Conservation (phyloP, 2,797 vertebrate genomes). For the Crocidura indochinensis region DNA sequence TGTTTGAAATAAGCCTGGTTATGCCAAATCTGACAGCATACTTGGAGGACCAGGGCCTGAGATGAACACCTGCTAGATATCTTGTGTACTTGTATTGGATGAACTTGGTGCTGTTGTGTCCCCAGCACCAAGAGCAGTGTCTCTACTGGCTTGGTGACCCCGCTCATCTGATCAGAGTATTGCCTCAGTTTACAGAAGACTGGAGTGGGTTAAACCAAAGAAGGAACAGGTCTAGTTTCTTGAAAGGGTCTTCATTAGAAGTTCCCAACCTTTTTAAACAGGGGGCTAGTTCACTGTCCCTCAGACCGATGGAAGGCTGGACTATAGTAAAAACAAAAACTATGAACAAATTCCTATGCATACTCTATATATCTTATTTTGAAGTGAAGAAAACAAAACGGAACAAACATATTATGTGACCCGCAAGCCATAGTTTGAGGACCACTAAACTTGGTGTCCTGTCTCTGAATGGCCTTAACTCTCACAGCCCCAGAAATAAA, state of each 20-base stretch:
- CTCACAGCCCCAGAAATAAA: not conserved
- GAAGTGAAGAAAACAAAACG: too few relatives aligned
- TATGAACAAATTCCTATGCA: too few relatives aligned
- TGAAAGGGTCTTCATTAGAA: not conserved
- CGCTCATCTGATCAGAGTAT: not conserved
- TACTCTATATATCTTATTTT: too few relatives aligned
- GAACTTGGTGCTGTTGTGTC: not conserved
- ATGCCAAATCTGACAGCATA: too few relatives aligned
- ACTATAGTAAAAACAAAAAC: too few relatives aligned
- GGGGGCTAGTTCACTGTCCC: too few relatives aligned
- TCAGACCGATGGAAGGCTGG: too few relatives aligned
- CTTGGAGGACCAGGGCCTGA: not conserved
- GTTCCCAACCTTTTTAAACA: too few relatives aligned
- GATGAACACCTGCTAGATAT: not conserved
- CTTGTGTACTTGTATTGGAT: not conserved
- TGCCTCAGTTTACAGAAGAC: not conserved
- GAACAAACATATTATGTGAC: too few relatives aligned
- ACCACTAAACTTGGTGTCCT: not conserved
- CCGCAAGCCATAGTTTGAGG: too few relatives aligned
- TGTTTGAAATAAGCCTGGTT: too few relatives aligned
- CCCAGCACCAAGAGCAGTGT: not conserved
- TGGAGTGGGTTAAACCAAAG: not conserved
- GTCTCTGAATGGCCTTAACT: not conserved
- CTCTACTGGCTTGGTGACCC: not conserved
- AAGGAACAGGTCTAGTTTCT: not conserved